phyloP scores from a whole-genome alignment of 2,797 vertebrate species.

The Lepidocolaptes lacrymiger region DNA sequence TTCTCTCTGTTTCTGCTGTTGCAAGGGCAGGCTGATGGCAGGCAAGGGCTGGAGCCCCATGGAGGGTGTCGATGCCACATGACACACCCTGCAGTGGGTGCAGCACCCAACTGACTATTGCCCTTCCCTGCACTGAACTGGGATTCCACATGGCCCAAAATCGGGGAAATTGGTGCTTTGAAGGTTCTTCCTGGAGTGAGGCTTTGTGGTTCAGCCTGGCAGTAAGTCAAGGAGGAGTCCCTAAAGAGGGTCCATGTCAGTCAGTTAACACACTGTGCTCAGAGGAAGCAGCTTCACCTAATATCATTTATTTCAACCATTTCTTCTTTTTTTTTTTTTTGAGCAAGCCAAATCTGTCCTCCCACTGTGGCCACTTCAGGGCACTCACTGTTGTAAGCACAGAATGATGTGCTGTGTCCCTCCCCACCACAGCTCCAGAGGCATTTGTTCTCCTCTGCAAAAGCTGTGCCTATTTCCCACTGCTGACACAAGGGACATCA shows the following conservation, averaged over 20 bases:
- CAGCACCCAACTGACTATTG: fast-evolving
- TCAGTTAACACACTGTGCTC: neutral
- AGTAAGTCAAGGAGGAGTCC: neutral
- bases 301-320: neutral
- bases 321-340: neutral
- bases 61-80: fast-evolving
- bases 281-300: neutral
- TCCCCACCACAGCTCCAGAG: no score
- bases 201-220: neutral
- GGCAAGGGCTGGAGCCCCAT: fast-evolving
- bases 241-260: fast-evolving
- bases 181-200: neutral
- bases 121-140: fast-evolving
- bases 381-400: neutral
- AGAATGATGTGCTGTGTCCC: fast-evolving
- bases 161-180: fast-evolving
- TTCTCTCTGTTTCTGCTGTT: fast-evolving
- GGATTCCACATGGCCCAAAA: fast-evolving
- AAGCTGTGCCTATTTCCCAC: fast-evolving
- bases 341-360: neutral
- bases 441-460: neutral
- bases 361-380: neutral
- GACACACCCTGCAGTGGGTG: neutral
- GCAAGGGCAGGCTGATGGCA: fast-evolving
- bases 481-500: fast-evolving